Evolutionary conservation across 2,113 vertebrate species (phyloP).

Genomic region (Cromileptes altivelis): DNA sequence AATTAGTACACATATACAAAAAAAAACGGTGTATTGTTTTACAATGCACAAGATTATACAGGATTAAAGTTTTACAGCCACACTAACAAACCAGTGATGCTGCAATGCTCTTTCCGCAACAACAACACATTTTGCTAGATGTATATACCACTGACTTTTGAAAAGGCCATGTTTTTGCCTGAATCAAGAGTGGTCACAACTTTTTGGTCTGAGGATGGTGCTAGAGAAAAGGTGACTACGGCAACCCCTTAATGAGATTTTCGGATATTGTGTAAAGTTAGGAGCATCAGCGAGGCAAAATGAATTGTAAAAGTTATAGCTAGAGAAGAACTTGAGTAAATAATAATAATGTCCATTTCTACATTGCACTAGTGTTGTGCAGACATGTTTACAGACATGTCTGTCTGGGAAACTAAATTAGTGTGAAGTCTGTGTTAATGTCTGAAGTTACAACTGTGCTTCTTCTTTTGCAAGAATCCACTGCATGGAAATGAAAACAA

Average conservation of each 20-base stretch:
- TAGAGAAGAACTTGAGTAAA: background rate
- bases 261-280: background rate
- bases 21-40: conserved; percentile 7
- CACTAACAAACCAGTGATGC: background rate
- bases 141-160: background rate
- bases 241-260: background rate
- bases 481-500: too few relatives aligned
- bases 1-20: background rate
- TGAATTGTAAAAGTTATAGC: background rate
- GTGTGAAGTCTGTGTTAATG: background rate
- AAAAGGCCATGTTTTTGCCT: background rate
- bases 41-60: background rate
- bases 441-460: too few relatives aligned
- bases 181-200: too few relatives aligned
- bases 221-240: background rate
- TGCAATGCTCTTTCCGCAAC: background rate
- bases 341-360: background rate
- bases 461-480: too few relatives aligned
- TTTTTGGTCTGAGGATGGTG: background rate
- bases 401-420: background rate
- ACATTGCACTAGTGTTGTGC: background rate
- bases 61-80: background rate
- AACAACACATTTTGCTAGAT: background rate
- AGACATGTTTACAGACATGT: background rate
- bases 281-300: background rate